Base-by-base conservation (phyloP, 1,140 invertebrate species). In the Drosophila athabasca region DNA sequence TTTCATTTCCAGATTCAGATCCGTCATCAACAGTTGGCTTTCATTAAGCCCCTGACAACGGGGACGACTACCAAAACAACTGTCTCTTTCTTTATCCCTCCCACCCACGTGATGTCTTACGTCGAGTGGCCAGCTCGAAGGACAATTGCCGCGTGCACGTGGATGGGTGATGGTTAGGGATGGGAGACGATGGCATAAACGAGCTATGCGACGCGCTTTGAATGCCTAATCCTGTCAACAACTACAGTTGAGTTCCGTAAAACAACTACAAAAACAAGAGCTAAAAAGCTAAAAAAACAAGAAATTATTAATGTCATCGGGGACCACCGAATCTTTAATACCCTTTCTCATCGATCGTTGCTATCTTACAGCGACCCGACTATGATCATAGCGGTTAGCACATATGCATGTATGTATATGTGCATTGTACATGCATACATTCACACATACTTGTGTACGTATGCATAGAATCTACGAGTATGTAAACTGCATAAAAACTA, bases 171-270 rank as follows among this genome's bases (percentile, higher is more conserved):
- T 52, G 59, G 44, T 59, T 51, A 26, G 49, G 58, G 58, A 60
- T 39, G 46, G 77, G 58, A 9, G 19, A 52, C 57, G 72, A 49
- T 51, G 62, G 31, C 9, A 35, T 11, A 35, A 35, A 35, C 31
- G 31, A 35, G 31, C 31, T 35, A 11, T 35, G 31, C 19, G 52
- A 77, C 81, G 73, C 68, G 67, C 58, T 62, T 55, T 54, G 82
- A 76, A 81, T 84, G 64, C 68, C 68, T 69, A 81, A 81, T 81
- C 65, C 73, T 74, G 61, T 76, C 77, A 74, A 65, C 45, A 57
- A 62, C 61, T 65, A 44, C 59, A 65, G 43, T 24, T 7, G 55
- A 65, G 43, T 24, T 7, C 48, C 57, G 31, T 9, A 9, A 35
- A 50, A 58, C 43, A 51, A 44, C 17, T 19, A 19, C 49, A 70